Evolutionary conservation across 2,113 vertebrate genomes (phyloP).

Genomic region (Deroptyus accipitrinus): DNA sequence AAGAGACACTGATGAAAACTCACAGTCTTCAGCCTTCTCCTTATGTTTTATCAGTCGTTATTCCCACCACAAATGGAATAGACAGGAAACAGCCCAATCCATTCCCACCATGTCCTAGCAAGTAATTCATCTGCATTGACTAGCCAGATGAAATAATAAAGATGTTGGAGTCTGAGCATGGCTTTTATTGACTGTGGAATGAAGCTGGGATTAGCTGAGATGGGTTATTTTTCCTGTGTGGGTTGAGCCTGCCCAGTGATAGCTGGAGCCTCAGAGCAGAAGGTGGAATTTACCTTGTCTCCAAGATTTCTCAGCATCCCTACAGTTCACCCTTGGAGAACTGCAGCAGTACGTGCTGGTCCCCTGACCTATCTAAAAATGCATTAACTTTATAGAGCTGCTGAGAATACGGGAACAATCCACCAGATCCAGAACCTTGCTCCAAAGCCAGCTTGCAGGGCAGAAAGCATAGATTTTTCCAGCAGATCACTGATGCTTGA

Average conservation of each 20-base stretch:
- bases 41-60: neutral
- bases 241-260: neutral
- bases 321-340: neutral
- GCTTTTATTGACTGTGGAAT: neutral
- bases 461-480: neutral
- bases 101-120: slow-evolving; percentile 18
- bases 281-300: neutral
- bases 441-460: neutral
- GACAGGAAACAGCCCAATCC: slow-evolving; percentile 11
- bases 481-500: neutral
- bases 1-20: neutral
- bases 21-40: neutral
- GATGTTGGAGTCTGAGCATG: neutral
- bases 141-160: slow-evolving; percentile 9
- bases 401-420: neutral
- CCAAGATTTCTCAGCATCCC: neutral
- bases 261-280: neutral
- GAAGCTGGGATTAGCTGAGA: neutral
- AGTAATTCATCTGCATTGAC: slow-evolving; percentile 4
- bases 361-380: neutral
- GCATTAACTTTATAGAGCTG: neutral
- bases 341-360: neutral
- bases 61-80: slow-evolving; percentile 25
- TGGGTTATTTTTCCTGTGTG: neutral
- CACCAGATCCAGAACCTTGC: neutral